phyloP scores from a whole-genome alignment of 2,113 vertebrate species.

The Callaeas wilsoni region DNA sequence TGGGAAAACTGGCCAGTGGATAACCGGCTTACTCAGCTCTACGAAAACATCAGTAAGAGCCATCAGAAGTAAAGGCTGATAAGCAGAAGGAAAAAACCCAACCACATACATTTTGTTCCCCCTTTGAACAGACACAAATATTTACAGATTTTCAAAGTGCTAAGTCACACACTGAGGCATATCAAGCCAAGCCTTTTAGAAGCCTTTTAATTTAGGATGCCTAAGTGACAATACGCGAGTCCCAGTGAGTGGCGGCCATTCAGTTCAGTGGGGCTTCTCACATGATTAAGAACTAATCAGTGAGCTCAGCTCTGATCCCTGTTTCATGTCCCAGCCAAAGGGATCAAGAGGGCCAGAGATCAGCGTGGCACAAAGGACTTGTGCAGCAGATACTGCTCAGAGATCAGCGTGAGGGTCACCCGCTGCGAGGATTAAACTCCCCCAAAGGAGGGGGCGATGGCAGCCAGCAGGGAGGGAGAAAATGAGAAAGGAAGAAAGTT shows the following conservation, averaged over 20 bases:
- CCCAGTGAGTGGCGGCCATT: not conserved
- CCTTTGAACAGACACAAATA: not conserved
- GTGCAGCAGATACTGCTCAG: not conserved
- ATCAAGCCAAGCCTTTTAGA: not conserved
- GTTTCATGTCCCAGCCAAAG: not conserved
- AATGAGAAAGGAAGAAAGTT: not conserved
- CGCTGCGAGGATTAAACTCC: rapidly evolving
- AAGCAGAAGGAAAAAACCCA: not conserved
- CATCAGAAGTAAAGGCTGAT: not conserved
- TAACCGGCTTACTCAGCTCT: not conserved
- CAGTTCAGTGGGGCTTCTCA: not conserved
- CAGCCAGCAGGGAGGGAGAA: not conserved
- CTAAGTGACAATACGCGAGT: not conserved
- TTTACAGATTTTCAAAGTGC: not conserved
- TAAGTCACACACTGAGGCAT: not conserved
- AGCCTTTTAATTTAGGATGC: not conserved
- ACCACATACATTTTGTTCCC: not conserved
- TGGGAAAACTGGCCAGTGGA: not conserved
- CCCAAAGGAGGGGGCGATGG: not conserved
- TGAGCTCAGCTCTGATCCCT: not conserved
- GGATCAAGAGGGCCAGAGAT: not conserved
- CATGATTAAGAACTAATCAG: not conserved
- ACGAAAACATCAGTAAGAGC: not conserved
- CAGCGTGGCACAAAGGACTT: not conserved
- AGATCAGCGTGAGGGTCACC: not conserved